phyloP scores from a whole-genome alignment of 2,797 vertebrate genomes.

The Amblyraja radiata region DNA sequence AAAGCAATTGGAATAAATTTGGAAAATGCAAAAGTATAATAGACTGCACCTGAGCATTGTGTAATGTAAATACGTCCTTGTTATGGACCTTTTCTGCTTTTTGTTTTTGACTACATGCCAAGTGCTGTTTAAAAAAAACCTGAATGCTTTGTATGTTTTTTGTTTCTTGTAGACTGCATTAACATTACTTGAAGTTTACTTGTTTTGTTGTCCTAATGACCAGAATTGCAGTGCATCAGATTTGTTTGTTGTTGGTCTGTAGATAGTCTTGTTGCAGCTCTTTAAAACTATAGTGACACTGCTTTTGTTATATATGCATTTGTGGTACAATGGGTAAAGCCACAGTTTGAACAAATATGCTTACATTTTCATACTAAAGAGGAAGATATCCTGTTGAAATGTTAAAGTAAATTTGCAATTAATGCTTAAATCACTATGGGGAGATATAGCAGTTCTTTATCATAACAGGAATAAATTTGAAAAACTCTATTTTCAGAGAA shows the following conservation, averaged over 20 bases:
- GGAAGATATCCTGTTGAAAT: constrained; percentile 83
- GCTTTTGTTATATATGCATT: constrained; percentile 82
- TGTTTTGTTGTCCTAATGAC: constrained; percentile 74
- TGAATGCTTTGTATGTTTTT: constrained; percentile 56
- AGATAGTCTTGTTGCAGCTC: constrained; percentile 90
- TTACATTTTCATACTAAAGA: constrained; percentile 78
- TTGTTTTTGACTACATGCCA: constrained; percentile 72
- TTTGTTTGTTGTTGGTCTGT: constrained; percentile 90
- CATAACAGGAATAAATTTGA: constrained; percentile 70
- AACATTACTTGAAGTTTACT: constrained; percentile 70
- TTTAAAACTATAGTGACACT: constrained; percentile 75
- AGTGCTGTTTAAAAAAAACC: constrained; percentile 69
- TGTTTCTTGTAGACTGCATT: constrained; percentile 61
- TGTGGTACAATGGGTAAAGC: constrained; percentile 87
- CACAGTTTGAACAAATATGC: constrained; percentile 84
- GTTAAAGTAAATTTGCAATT: constrained; percentile 69
- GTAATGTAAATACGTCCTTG: constrained; percentile 90
- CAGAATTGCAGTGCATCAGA: constrained; percentile 84
- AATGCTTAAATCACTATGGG: constrained; percentile 87
- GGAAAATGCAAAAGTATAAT: constrained; percentile 32
- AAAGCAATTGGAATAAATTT: constrained; percentile 54
- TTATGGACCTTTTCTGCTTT: constrained; percentile 65
- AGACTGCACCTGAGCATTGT: constrained; percentile 86
- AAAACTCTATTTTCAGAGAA: constrained; percentile 67
- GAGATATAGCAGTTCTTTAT: constrained; percentile 72